phyloP scores from a whole-genome alignment of 2,888 invertebrate species.

The Ochropleura leucogaster region DNA sequence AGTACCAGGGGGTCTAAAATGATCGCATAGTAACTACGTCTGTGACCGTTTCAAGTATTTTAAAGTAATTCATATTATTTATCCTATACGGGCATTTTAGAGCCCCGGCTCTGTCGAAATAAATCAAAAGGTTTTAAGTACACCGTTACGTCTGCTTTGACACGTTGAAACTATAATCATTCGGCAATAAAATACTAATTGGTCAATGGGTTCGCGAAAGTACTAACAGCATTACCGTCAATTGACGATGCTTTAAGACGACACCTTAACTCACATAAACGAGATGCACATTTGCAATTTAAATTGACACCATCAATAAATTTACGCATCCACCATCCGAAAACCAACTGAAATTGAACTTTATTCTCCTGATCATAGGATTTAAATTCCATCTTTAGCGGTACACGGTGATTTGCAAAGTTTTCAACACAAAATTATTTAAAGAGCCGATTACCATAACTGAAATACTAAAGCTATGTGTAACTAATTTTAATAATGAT shows the following conservation, averaged over 20 bases:
- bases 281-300: conserved; percentile 60
- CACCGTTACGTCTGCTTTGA: conserved; percentile 23
- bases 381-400: neutral
- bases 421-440: conserved; percentile 63
- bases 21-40: too few species aligned
- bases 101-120: neutral
- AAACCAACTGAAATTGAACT: conserved; percentile 13
- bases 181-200: conserved; percentile 50
- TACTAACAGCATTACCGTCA: conserved; percentile 50
- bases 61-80: too few species aligned
- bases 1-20: too few species aligned
- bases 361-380: neutral
- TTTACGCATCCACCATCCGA: conserved; percentile 1
- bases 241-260: conserved; percentile 61
- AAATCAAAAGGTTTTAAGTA: conserved; percentile 1
- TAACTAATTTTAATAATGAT: conserved; percentile 69
- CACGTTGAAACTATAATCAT: conserved; percentile 32
- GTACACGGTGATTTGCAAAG: conserved; percentile 20
- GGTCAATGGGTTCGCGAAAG: conserved; percentile 42
- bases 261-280: conserved; percentile 63
- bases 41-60: too few species aligned
- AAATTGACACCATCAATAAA: conserved; percentile 55
- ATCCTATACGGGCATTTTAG: too few species aligned
- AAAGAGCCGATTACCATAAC: conserved; percentile 58
- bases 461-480: conserved; percentile 65